phyloP scores from a whole-genome alignment of 2,797 vertebrate species.

The Cephalopachus bancanus region DNA sequence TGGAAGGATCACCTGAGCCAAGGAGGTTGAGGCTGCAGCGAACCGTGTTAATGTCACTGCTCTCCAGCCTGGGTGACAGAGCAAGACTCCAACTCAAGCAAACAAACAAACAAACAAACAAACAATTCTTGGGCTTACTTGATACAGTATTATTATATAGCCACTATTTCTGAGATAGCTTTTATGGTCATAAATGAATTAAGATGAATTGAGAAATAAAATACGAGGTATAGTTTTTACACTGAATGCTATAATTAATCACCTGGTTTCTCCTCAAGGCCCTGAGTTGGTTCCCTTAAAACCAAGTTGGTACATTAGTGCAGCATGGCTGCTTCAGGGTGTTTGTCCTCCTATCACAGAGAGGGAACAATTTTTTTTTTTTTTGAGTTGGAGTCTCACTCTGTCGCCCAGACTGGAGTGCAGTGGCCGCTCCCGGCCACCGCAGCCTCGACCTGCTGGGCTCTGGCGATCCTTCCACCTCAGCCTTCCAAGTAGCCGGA shows the following conservation, averaged over 20 bases:
- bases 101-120: no score
- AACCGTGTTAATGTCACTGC: no score
- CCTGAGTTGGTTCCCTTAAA: conserved; percentile 59
- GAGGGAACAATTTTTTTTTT: neutral
- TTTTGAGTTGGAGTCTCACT: no score
- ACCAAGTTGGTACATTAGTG: neutral
- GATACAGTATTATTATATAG: neutral
- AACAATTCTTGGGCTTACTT: neutral
- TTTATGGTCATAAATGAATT: neutral
- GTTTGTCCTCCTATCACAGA: neutral
- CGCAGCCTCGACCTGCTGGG: no score
- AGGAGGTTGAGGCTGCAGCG: no score
- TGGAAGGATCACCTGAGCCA: no score
- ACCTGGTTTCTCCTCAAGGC: conserved; percentile 51
- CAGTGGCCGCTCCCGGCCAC: no score
- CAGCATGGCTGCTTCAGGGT: neutral
- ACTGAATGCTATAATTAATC: conserved; percentile 29
- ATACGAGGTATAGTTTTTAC: conserved; percentile 10
- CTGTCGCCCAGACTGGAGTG: no score
- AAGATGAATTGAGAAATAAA: conserved; percentile 28
- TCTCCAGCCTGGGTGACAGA: no score
- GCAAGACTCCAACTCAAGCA: no score
- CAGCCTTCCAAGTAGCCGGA: no score
- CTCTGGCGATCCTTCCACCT: no score
- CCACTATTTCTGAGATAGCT: neutral